These are phyloP conservation scores for Mesitornis unicolor DNA, from an alignment of 2,113 vertebrate species.

Conservation along the genomic window DNA sequence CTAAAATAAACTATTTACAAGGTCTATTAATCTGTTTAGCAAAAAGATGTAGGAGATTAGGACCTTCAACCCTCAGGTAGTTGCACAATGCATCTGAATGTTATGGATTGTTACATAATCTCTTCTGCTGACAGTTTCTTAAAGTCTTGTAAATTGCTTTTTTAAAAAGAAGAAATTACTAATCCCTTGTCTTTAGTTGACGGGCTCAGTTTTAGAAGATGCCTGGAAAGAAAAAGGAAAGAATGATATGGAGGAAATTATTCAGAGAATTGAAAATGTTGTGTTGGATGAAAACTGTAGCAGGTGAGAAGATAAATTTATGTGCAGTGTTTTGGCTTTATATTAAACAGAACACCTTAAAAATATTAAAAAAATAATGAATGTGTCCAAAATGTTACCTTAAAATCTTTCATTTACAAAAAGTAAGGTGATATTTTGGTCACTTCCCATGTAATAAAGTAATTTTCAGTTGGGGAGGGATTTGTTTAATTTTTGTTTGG, in stretches of 20 bases:
- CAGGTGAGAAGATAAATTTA: constrained; percentile 75
- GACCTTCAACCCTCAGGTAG: not conserved
- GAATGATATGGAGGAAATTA: constrained; percentile 85
- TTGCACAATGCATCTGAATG: not conserved
- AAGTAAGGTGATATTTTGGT: not conserved
- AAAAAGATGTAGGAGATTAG: not conserved
- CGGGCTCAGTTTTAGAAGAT: constrained; percentile 92
- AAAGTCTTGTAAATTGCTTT: not conserved
- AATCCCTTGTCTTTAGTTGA: constrained; percentile 77
- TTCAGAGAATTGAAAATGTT: constrained; percentile 86
- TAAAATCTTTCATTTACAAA: not conserved
- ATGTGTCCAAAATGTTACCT: not conserved
- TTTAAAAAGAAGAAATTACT: not conserved
- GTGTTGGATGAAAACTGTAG: constrained; percentile 88
- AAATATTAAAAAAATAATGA: not conserved
- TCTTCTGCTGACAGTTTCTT: not conserved
- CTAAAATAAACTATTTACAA: not conserved
- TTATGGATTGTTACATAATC: not conserved
- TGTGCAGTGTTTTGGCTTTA: not conserved
- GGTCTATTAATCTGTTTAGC: not conserved
- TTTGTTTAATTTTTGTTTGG: not conserved
- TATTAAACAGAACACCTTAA: not conserved
- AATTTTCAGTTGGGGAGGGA: too few species aligned
- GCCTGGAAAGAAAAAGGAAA: constrained; percentile 85
- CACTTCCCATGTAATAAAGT: too few species aligned